Evolutionary conservation across 2,888 invertebrate species (phyloP).

Genomic region (Laothoe populi): DNA sequence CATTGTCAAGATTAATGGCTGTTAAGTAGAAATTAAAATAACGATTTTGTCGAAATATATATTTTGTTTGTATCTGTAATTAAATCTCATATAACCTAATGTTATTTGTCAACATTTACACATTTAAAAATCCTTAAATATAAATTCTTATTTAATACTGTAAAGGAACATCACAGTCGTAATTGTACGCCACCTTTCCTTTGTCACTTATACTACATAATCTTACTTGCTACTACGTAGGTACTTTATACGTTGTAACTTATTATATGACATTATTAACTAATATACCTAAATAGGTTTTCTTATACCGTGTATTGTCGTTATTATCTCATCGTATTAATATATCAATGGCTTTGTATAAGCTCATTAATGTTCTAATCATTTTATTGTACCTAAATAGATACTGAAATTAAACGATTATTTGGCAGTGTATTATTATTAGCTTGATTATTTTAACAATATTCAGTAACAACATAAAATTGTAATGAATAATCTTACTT

Average conservation of each 20-base stretch:
- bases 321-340: slow-evolving; percentile 13
- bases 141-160: slow-evolving; percentile 62
- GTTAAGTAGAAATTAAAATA: slow-evolving; percentile 10
- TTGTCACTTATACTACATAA: slow-evolving; percentile 14
- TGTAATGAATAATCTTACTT: not conserved
- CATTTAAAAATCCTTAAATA: slow-evolving; percentile 26
- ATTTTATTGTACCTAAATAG: slow-evolving; percentile 1
- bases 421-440: slow-evolving; percentile 24
- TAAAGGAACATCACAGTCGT: slow-evolving; percentile 73
- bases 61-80: slow-evolving; percentile 45
- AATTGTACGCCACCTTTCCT: slow-evolving; percentile 46
- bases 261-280: not conserved
- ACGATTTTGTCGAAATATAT: slow-evolving; percentile 23
- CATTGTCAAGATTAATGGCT: slow-evolving; percentile 19
- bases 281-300: not conserved
- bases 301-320: slow-evolving; percentile 13
- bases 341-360: slow-evolving; percentile 10
- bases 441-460: slow-evolving; percentile 7
- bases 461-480: not conserved
- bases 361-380: slow-evolving; percentile 19
- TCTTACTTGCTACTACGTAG: too few relatives aligned
- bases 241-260: not conserved
- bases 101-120: slow-evolving; percentile 44
- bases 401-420: slow-evolving; percentile 4
- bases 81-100: slow-evolving; percentile 51